Conservation (phyloP, 2,113 vertebrate species). For the Psettodes erumei region DNA sequence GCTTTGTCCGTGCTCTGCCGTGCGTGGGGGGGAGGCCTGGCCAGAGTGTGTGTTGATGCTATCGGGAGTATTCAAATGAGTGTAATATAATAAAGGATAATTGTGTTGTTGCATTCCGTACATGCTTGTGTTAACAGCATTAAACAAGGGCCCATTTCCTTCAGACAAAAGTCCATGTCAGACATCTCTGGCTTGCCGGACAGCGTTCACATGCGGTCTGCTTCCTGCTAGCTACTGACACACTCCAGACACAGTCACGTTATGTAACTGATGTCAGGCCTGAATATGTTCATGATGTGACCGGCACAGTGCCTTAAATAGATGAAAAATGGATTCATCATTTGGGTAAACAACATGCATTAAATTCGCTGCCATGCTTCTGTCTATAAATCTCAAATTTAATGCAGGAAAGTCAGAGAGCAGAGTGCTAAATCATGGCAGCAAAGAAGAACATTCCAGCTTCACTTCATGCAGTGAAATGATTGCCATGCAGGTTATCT, state of each 20-base stretch:
- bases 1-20: constrained; percentile 59
- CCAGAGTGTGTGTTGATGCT: constrained; percentile 72
- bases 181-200: constrained; percentile 31
- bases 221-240: constrained; percentile 41
- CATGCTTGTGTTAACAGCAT: constrained; percentile 80
- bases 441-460: constrained; percentile 21
- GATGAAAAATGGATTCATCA: constrained; percentile 33
- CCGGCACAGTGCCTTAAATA: not conserved
- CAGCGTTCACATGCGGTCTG: constrained; percentile 35
- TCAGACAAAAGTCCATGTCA: constrained; percentile 67
- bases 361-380: constrained; percentile 8
- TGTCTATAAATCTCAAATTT: constrained; percentile 18
- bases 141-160: constrained; percentile 76
- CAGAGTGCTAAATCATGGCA: not conserved
- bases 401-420: constrained; percentile 18
- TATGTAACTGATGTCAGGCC: constrained; percentile 36
- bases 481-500: constrained; percentile 21
- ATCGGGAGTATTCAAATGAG: constrained; percentile 77
- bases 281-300: constrained; percentile 30
- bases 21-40: constrained; percentile 57
- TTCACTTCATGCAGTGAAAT: constrained; percentile 16
- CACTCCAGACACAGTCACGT: constrained; percentile 38
- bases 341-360: constrained; percentile 41
- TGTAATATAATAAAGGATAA: constrained; percentile 83
- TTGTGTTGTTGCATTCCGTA: constrained; percentile 81